Evolutionary conservation across 30 jellyfish, hydroid and myxozoan genomes (phyloP).

Genomic region (Aurelia sp.): DNA sequence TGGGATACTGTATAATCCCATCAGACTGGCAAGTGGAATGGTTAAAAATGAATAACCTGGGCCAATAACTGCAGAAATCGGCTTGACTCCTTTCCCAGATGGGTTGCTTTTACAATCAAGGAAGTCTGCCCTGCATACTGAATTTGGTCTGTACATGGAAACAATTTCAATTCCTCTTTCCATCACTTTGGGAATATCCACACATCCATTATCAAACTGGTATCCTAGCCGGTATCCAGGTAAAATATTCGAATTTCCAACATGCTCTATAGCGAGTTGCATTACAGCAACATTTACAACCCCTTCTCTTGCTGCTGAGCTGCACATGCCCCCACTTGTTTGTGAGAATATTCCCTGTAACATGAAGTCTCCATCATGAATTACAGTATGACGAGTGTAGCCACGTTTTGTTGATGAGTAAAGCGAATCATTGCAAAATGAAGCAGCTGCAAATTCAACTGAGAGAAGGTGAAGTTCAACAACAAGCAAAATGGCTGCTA

Average conservation of each 20-base stretch:
- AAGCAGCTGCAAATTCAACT: neutral
- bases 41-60: conserved; percentile 80
- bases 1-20: conserved; percentile 79
- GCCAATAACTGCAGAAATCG: conserved; percentile 78
- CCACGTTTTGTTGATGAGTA: conserved; percentile 24
- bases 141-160: conserved; percentile 82
- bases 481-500: too few species aligned
- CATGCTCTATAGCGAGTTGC: conserved; percentile 70
- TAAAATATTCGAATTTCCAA: conserved; percentile 15
- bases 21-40: conserved; percentile 89
- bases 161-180: conserved; percentile 93
- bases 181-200: conserved; percentile 76
- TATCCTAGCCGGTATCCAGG: conserved; percentile 79
- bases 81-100: conserved; percentile 31
- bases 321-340: conserved; percentile 55
- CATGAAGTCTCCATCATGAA: conserved; percentile 78
- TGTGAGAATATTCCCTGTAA: conserved; percentile 77
- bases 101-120: conserved; percentile 59
- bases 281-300: conserved; percentile 64
- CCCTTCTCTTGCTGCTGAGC: conserved; percentile 44
- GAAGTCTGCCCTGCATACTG: conserved; percentile 91
- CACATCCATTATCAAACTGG: conserved; percentile 87
- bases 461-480: neutral
- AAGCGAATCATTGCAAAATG: conserved; percentile 36
- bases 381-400: conserved; percentile 43